Evolutionary conservation across 2,797 vertebrate genomes (phyloP), one percentile per base, ranked within the genome.

Genomic region (Pangasius djambal): DNA sequence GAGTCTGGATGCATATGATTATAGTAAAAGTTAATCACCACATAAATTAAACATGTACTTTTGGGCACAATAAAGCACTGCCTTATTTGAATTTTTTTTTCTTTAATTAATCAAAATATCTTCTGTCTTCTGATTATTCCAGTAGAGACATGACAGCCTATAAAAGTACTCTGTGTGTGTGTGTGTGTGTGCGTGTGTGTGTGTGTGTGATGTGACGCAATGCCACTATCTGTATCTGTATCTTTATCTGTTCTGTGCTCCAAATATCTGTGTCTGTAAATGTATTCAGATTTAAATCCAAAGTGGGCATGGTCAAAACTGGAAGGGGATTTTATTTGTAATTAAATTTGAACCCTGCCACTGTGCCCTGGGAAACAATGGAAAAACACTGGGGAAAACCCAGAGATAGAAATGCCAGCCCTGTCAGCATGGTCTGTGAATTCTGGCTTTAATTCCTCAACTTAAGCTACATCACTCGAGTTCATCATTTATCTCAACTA

Each of bases 1-100:
- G 93, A 93, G 93, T 94, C 65, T 81, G 37, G n/a, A 82, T 88
- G 89, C 40, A 90, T 91, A 50, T 86, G 88, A 91, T 91, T 90
- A 79, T 78, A 65, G 72, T 55, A 79, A 79, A 88, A 88, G 88
- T 92, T 91, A 90, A 92, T 92, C 86, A 90, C 50, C 81, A 88
- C 88, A 90, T 88, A 87, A 87, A 92, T 92, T 89, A 90, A 86
- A 91, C 83, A 87, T 87, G 44, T 34, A 40, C n/a, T 72, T 74
- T 65, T 65, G n/a, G 25, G 81, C 59, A 44, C 81, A 63, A 44
- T 63, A 83, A 63, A 83, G 13, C 3, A 13, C 57, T n/a, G 59
- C 13, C 22, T 44, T 83, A 63, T 40, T 82, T 83, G 34, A 61
- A 40, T 15, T 1, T 82, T 16, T 72, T 82, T 63, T 61, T 44